Base-by-base conservation (phyloP, 2,797 vertebrate species). In the Myotis daubentonii region DNA sequence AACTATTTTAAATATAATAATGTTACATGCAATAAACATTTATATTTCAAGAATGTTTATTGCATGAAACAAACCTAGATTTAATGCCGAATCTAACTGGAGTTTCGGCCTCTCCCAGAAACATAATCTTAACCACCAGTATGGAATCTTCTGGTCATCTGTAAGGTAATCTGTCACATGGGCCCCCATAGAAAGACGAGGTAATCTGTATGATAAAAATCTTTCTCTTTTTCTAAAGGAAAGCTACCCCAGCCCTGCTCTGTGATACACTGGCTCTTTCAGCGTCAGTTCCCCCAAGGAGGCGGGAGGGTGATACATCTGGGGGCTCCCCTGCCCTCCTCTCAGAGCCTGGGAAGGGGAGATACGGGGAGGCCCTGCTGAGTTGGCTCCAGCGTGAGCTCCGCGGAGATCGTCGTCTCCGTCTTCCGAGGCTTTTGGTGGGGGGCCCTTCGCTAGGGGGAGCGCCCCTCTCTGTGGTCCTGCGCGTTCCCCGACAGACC, bases 381-480 rank as follows among this genome's bases (percentile, higher is more conserved):
- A 74, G 28, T 10, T 23, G n/a, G 12, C 44, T 57, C 33, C 44
- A 13, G 13, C 30, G 15, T 47, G 22, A 12, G 36, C 25, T 78
- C 89, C 55, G 83, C 74, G 22, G 95, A 38, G 78, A 95, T 16
- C n/a, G 60, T 3, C 30, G 60, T 87, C 9, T 3, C 8, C 1
- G 53, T 2, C 60, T 33, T 41, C 15, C 0, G 41, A 3, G 25
- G 55, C 49, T 51, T 9, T 12, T 0, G 51, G 10, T 12, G 1
- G 23, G 1, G 10, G 9, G 55, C 36, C 1, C 11, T 13, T 65
- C 7, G 7, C 30, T 65, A 65, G 13, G 3, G 30, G 28, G 62
- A n/a, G 62, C 15, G 28, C 30, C 30, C 15, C 62, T n/a, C 62
- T 30, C 62, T 65, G 15, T 8, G 30, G n/a, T 22, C 49, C 6